Base-by-base conservation (phyloP, 92 coral and sea anemone genomes). In the Desmophyllum pertusum region DNA sequence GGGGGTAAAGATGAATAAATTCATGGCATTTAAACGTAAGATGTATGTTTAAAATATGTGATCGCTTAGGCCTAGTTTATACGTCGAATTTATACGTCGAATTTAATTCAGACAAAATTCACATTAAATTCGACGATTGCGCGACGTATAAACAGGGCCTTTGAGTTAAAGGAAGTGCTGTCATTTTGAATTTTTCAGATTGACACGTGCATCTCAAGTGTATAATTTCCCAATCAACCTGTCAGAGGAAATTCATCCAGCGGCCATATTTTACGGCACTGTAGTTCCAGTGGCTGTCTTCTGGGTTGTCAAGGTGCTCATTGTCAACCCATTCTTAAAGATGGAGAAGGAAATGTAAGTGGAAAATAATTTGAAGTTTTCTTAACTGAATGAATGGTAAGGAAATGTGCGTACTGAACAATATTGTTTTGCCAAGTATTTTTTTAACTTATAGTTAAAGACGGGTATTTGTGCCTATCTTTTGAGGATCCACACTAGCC, bases 241-340 rank as follows among this genome's bases (percentile, higher is more conserved):
- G 40, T 94, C 99, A 33, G 97, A 92, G 52, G 93, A 90, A 30
- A 80, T 97, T 41, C 90, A 92, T 4, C 98, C 97, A 1, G 91
- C 90, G 30, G 99, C 99, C 0, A 81, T 97, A 78, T 93, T 97
- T 81, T 97, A 97, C 21, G 99, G 99, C 42, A 94, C 99, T 25
- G 87, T 92, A 0, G 89, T 89, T 37, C 99, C 99, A 19, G 83
- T 96, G 0, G 84, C 87, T n/a, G 93, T 85, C 13, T 96, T 88
- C 82, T 94, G 93, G 92, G 90, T 88, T 11, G 89, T 94, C 51
- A 94, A 90, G 21, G 81, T 86, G 66, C 90, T 96, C 27, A 59
- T 97, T 50, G 88, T 97, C 23, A 93, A 91, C 66, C 99, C 99
- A 25, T 97, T 97, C 80, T 72, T 93, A 27, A 88, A 88, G 66